phyloP scores from a whole-genome alignment of 2,888 invertebrate genomes.

The Agonopterix subpropinquella region DNA sequence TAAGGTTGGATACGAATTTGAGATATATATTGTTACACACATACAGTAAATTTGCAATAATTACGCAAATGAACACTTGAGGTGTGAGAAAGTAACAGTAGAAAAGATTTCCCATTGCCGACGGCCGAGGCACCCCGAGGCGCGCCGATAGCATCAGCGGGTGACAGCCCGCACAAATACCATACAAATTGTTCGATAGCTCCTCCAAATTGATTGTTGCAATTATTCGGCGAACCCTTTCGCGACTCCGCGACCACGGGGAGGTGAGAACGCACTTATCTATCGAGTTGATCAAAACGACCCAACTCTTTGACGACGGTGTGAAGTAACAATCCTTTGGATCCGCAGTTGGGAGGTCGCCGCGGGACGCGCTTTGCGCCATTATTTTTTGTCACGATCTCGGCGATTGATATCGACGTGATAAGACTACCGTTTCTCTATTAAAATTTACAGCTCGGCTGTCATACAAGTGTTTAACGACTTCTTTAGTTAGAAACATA shows the following conservation, averaged over 20 bases:
- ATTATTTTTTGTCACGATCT: slow-evolving; percentile 62
- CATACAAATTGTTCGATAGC: slow-evolving; percentile 73
- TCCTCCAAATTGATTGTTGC: slow-evolving; percentile 73
- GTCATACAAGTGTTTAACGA: slow-evolving; percentile 37
- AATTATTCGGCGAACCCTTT: slow-evolving; percentile 73
- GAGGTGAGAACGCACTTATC: slow-evolving; percentile 73
- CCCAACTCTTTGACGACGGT: slow-evolving; percentile 66
- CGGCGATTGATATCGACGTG: slow-evolving; percentile 37
- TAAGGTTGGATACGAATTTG: not conserved
- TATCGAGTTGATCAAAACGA: slow-evolving; percentile 46
- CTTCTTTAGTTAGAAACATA: slow-evolving; percentile 23
- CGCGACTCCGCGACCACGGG: slow-evolving; percentile 55
- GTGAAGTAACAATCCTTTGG: slow-evolving; percentile 54
- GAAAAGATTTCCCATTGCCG: slow-evolving; percentile 54
- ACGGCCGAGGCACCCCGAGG: slow-evolving; percentile 50
- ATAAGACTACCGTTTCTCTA: slow-evolving; percentile 39
- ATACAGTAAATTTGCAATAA: not conserved
- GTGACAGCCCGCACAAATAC: slow-evolving; percentile 74
- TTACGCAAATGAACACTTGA: slow-evolving; percentile 26
- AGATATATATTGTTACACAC: not conserved
- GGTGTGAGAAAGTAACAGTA: slow-evolving; percentile 66
- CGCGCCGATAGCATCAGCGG: slow-evolving; percentile 66
- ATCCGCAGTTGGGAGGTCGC: slow-evolving; percentile 43
- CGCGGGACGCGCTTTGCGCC: slow-evolving; percentile 49
- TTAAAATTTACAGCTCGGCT: slow-evolving; percentile 39